Base-by-base conservation (phyloP, 2,888 invertebrate species). In the Pomacea canaliculata region DNA sequence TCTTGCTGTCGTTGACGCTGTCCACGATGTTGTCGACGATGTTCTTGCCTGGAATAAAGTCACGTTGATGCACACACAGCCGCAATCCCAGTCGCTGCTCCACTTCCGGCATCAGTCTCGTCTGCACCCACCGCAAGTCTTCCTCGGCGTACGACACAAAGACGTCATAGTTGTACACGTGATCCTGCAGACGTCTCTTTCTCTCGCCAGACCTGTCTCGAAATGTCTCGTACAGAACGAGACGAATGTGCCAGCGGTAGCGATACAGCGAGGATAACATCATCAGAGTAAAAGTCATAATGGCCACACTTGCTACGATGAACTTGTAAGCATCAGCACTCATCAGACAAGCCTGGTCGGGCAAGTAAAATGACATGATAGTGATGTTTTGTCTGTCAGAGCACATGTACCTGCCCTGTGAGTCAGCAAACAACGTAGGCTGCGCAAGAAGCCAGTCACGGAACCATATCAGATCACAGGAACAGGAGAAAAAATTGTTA, bases 11-110 rank as follows among this genome's bases (percentile, higher is more conserved):
- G 83, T 94, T 94, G 92, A 95, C 94, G 84, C 94, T 93, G 0
- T 93, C 93, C 0, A 94, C 93, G 80, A 95, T 94, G 82, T 94
- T 95, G 86, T 94, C 94, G 79, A 94, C 88, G 77, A 95, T 94
- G 8, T 94, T 93, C 0, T 93, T 91, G 0, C 94, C 94, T 27
- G 94, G 93, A 93, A 93, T 92, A 88, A 94, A 95, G 84, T 95
- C 94, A 67, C 95, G 92, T 86, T 94, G 94, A 81, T 95, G 94
- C 8, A 95, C 90, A 83, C 94, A 95, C 0, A 94, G 66, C 27
- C 66, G 67, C 4, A 82, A 70, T 7, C 73, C 65, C 73, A 73
- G 46, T 9, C 56, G 67, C 9, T n/a, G 90, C 87, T 94, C 94
- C 13, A 94, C 91, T 70, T 93, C 93, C 0, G 94, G 94, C n/a